Base-by-base conservation (phyloP, 2,113 vertebrate genomes). In the Apeltes quadracus region DNA sequence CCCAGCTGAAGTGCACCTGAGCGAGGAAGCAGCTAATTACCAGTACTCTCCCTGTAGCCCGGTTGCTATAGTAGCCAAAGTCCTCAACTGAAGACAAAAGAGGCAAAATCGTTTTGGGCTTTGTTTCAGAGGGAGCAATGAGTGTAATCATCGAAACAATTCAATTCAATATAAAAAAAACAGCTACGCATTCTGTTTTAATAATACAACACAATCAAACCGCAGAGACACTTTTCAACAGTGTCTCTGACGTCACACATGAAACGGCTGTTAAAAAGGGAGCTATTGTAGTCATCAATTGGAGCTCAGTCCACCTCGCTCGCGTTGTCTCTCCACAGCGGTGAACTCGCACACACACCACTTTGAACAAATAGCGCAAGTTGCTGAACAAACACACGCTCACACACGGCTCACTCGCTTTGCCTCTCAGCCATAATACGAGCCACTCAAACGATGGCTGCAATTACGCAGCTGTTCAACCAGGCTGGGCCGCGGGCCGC, bases 401-500 rank as follows among this genome's bases (percentile, higher is more conserved):
- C 50, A 32, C 25, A 50, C 32, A 51, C 53, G 43, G 57, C 44
- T 10, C 74, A 50, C 68, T n/a, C 69, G 61, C 73, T 18, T 14
- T 5, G 29, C 4, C 72, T 69, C 84, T 78, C 61, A 65, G 72
- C 78, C 51, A 63, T 86, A 84, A 84, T 67, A 72, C 20, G 66
- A 87, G 68, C 51, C 72, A 38, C 53, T 53, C 44, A 61, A 75
- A 76, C 62, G 50, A 79, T 78, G 69, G 54, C 82, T 74, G 85
- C 85, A 78, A 78, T 89, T 85, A 87, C 69, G 75, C 39, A 23
- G 76, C 56, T 84, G 84, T 82, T 87, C 77, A 84, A 81, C 68
- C 67, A 36, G 69, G 73, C 50, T 16, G 34, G 38, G 68, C 61
- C 48, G n/a, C 1, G 36, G 55, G 64, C 61, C 64, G 55, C 71